phyloP scores from a whole-genome alignment of 2,113 vertebrate species.

The Scortum barcoo region DNA sequence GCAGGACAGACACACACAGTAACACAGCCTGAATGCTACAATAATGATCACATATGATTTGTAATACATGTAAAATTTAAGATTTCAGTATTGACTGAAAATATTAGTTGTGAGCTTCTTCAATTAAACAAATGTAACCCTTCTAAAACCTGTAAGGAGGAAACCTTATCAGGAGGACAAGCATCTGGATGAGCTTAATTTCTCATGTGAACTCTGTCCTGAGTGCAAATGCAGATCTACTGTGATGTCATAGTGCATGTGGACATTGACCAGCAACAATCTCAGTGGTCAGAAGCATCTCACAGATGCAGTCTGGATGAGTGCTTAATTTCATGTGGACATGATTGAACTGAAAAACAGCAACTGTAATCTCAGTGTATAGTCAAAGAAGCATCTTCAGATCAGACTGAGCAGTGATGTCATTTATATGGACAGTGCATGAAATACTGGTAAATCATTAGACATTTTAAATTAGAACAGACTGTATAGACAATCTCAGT shows the following conservation, averaged over 20 bases:
- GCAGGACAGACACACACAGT: constrained; percentile 1
- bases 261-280: constrained; percentile 35
- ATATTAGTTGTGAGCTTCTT: too few relatives aligned
- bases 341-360: too few relatives aligned
- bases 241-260: neutral
- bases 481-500: too few relatives aligned
- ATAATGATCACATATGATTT: neutral
- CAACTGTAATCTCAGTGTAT: too few relatives aligned
- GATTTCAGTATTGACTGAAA: neutral
- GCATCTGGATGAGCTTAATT: neutral
- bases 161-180: neutral
- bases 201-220: neutral
- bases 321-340: too few relatives aligned
- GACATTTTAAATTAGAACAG: too few relatives aligned
- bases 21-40: neutral
- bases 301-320: too few relatives aligned
- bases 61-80: neutral
- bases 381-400: too few relatives aligned
- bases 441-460: too few relatives aligned
- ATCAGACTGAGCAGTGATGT: too few relatives aligned
- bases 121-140: neutral
- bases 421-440: too few relatives aligned
- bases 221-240: neutral
- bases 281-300: neutral
- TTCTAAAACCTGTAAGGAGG: neutral